Percentiles rank a stretch among this genome's conserved stretches.
phyloP scores from a whole-genome alignment of 2,113 vertebrate species.

The Pleuronectes platessa region DNA sequence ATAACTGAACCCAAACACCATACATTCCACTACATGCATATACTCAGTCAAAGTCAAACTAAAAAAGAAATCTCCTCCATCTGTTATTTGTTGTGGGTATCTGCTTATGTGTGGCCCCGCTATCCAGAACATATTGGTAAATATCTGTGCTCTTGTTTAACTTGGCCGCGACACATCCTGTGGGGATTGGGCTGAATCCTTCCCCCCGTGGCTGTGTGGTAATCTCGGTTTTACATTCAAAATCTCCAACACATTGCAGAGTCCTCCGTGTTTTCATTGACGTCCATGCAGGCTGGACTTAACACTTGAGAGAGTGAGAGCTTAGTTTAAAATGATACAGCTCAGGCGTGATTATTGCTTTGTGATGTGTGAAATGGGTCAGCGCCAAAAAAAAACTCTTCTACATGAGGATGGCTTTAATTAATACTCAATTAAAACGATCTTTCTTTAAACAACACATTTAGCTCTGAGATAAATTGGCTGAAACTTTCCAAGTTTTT shows the following conservation, averaged over 20 bases:
- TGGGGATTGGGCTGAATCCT: conserved; percentile 66
- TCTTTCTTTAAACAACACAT: conserved; percentile 5
- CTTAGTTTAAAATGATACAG: conserved; percentile 62
- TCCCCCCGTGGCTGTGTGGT: conserved; percentile 66
- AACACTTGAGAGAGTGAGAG: conserved; percentile 57
- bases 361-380: conserved; percentile 63
- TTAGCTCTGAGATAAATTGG: conserved; percentile 7
- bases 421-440: conserved; percentile 18
- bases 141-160: conserved; percentile 71
- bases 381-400: conserved; percentile 19
- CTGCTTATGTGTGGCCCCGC: conserved; percentile 38
- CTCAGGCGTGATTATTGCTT: conserved; percentile 62
- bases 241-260: conserved; percentile 77
- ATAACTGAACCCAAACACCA: background rate
- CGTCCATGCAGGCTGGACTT: conserved; percentile 57
- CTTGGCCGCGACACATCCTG: conserved; percentile 72
- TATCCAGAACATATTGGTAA: conserved; percentile 65
- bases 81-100: conserved; percentile 33
- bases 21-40: background rate
- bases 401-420: conserved; percentile 37
- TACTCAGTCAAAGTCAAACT: background rate
- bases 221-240: conserved; percentile 74
- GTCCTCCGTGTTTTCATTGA: conserved; percentile 63
- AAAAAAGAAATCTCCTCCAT: background rate
- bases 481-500: conserved; percentile 25